phyloP scores from a whole-genome alignment of 2,113 vertebrate genomes.

The Sinosuthora webbiana region DNA sequence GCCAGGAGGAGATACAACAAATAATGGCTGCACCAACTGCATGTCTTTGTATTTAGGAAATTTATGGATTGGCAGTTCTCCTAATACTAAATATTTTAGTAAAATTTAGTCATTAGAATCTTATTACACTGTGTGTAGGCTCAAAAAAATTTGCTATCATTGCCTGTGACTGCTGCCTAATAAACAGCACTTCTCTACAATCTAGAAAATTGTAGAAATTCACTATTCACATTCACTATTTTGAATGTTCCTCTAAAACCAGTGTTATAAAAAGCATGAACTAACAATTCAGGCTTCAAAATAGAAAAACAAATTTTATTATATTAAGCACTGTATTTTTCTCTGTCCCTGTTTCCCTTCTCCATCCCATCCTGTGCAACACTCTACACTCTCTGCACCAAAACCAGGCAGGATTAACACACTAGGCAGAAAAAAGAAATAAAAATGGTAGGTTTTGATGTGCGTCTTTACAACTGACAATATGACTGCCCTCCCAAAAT shows the following conservation, averaged over 20 bases:
- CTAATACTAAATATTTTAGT: background rate
- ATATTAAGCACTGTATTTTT: background rate
- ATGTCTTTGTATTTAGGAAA: fast-evolving
- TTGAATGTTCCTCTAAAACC: background rate
- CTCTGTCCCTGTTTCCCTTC: background rate
- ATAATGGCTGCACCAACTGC: background rate
- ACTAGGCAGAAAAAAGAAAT: background rate
- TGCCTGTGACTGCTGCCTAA: background rate
- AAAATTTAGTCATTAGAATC: background rate
- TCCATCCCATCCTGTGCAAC: background rate
- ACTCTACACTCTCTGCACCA: background rate
- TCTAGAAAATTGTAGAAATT: background rate
- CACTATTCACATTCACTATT: background rate
- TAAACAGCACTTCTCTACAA: background rate
- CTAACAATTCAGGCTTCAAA: background rate
- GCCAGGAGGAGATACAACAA: background rate
- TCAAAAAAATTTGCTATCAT: background rate
- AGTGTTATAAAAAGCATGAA: background rate
- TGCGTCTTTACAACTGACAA: background rate
- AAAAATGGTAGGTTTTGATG: background rate
- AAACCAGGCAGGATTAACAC: background rate
- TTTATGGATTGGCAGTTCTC: background rate
- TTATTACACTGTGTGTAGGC: background rate
- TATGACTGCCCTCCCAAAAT: background rate
- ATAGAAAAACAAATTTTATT: background rate